Conservation (phyloP, 1,140 invertebrate genomes). For the Drosophila albomicans region DNA sequence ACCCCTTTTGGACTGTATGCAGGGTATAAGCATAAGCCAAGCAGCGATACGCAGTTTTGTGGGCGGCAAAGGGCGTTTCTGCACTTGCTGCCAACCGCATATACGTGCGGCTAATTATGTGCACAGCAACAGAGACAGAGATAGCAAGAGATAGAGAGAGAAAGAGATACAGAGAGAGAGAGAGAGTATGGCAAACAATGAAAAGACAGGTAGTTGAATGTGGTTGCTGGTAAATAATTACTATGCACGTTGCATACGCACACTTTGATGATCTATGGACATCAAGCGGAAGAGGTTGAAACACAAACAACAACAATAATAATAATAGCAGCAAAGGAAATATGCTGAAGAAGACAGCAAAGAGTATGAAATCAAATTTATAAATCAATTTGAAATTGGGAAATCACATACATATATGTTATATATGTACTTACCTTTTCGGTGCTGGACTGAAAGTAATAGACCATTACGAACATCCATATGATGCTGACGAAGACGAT, state of each 20-base stretch:
- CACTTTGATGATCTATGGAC: slow-evolving; percentile 45
- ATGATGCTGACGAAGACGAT: slow-evolving; percentile 84
- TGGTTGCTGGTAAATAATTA: slow-evolving; percentile 49
- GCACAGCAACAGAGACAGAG: slow-evolving; percentile 34
- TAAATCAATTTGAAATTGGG: slow-evolving; percentile 21
- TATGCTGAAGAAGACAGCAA: not conserved
- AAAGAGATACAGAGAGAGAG: slow-evolving; percentile 25
- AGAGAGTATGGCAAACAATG: slow-evolving; percentile 46
- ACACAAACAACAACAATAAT: slow-evolving; percentile 21
- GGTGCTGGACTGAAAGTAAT: slow-evolving; percentile 83
- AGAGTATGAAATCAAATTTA: slow-evolving; percentile 12
- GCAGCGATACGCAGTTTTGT: slow-evolving; percentile 42
- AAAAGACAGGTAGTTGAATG: slow-evolving; percentile 32
- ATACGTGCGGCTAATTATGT: slow-evolving; percentile 74
- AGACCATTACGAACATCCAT: slow-evolving; percentile 84
- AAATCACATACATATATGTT: not conserved
- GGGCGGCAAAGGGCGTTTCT: slow-evolving; percentile 45
- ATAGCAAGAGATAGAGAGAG: not conserved
- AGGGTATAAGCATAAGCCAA: slow-evolving; percentile 38
- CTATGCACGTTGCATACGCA: slow-evolving; percentile 48
- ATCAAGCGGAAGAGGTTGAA: slow-evolving; percentile 44
- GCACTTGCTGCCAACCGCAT: slow-evolving; percentile 46
- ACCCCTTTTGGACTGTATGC: not conserved
- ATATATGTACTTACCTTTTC: slow-evolving; percentile 66
- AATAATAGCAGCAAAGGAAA: not conserved